A percentile compares a stretch with the other conserved stretches of the same genome.
Conservation (phyloP, 1,140 invertebrate genomes). For the Neotoxoptera formosana region DNA sequence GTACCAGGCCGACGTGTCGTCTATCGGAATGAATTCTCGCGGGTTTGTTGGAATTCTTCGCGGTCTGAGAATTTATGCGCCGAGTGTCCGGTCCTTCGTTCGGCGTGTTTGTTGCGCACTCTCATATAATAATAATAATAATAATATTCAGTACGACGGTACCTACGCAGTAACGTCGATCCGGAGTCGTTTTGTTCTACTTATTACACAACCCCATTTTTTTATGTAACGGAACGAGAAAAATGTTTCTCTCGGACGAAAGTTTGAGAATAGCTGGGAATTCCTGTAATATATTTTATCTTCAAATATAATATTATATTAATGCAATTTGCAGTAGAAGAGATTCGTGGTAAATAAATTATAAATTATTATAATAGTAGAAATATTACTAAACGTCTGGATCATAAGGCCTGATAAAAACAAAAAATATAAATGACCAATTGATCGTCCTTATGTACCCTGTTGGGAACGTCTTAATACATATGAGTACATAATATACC, state of each 20-base stretch:
- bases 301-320: neutral
- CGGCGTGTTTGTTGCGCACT: neutral
- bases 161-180: neutral
- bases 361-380: no score
- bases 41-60: neutral
- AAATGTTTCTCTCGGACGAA: neutral
- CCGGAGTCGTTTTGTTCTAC: neutral
- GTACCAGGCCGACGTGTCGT: neutral
- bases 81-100: neutral
- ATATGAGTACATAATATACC: no score
- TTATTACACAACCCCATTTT: slow-evolving; percentile 8
- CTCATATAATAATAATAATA: neutral
- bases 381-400: no score
- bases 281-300: neutral
- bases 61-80: slow-evolving; percentile 29
- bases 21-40: neutral
- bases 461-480: no score
- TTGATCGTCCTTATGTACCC: no score
- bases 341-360: neutral
- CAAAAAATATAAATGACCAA: no score
- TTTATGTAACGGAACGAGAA: neutral
- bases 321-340: neutral
- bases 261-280: neutral
- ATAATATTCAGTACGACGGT: neutral
- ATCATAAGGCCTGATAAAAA: no score